Percentiles rank a stretch among this genome's conserved stretches.
These are phyloP conservation scores for Trichopoda pennipes DNA, from an alignment of 2,888 invertebrate genomes.

Conservation along the genomic window DNA sequence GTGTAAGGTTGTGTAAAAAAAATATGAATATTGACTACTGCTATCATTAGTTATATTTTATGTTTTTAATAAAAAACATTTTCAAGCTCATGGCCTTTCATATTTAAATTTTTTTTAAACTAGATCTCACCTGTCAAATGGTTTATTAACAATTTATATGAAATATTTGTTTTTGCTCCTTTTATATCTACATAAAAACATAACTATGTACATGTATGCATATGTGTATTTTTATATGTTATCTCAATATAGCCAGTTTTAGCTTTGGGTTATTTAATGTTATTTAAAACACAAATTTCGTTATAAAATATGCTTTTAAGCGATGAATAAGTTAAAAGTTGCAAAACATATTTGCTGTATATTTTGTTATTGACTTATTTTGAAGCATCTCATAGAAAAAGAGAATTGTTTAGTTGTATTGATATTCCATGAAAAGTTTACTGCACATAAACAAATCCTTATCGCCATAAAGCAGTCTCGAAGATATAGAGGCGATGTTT, in stretches of 20 bases:
- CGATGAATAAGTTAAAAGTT: no score
- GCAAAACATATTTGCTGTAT: not conserved
- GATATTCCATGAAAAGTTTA: no score
- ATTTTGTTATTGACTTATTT: not conserved
- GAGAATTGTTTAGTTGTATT: no score
- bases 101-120: slow-evolving; percentile 24
- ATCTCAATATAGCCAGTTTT: not conserved
- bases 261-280: not conserved
- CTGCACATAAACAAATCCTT: no score
- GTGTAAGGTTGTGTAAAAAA: not conserved
- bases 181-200: not conserved
- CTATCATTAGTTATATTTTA: slow-evolving; percentile 13
- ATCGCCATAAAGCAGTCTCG: no score
- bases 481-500: no score
- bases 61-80: not conserved
- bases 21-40: not conserved
- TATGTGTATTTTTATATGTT: no score
- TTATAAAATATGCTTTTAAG: no score
- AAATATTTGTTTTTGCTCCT: slow-evolving; percentile 6
- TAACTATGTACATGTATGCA: not conserved
- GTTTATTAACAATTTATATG: slow-evolving; percentile 29
- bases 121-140: slow-evolving; percentile 45
- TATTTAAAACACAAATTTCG: not conserved
- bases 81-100: slow-evolving; percentile 16
- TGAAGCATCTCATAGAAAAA: not conserved